These are phyloP conservation scores for Hypotaenidia philippensis DNA, from an alignment of 2,797 vertebrate species.

Conservation along the genomic window DNA sequence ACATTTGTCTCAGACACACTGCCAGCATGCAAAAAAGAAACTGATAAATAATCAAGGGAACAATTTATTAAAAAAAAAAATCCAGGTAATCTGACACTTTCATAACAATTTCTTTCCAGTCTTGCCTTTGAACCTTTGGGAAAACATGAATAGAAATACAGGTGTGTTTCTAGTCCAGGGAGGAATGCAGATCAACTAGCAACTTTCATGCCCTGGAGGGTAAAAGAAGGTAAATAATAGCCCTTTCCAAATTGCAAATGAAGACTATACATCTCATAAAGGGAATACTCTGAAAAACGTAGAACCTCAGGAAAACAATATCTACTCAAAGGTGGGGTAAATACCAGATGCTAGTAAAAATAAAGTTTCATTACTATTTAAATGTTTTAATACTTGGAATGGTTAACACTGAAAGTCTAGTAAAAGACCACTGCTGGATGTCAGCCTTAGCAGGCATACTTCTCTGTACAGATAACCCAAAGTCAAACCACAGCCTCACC, in stretches of 20 bases:
- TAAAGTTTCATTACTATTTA: neutral
- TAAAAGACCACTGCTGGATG: neutral
- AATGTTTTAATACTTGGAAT: neutral
- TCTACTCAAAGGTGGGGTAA: neutral
- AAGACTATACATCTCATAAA: neutral
- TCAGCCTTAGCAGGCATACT: neutral
- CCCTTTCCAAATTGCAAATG: neutral
- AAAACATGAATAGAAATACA: neutral
- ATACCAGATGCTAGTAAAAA: neutral
- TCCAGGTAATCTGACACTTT: neutral
- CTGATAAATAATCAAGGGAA: neutral
- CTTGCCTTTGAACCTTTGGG: neutral
- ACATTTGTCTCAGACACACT: neutral
- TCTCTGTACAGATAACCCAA: accelerated
- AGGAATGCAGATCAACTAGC: constrained; percentile 27
- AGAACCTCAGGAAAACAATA: accelerated
- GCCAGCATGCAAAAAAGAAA: neutral
- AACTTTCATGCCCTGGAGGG: neutral
- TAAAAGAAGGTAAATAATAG: neutral
- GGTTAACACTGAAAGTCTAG: neutral
- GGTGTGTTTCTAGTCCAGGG: neutral
- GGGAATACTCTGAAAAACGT: neutral
- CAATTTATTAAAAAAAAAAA: neutral
- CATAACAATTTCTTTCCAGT: neutral
- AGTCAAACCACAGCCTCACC: neutral